Conservation (phyloP, 2,797 vertebrate species). For the Lacerta agilis region DNA sequence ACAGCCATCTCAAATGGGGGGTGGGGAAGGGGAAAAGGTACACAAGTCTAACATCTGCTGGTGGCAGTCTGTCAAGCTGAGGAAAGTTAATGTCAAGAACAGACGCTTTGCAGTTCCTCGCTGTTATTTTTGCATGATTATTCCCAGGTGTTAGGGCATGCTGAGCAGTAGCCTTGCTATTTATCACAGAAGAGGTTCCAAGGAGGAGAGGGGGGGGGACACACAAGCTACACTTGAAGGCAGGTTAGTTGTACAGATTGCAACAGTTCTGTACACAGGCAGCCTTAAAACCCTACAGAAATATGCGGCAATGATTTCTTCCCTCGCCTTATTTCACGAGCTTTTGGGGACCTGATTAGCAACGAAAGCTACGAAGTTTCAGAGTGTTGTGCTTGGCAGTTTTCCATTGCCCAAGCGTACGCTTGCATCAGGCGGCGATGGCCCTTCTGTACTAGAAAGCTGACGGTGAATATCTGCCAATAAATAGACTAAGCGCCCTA, state of each 20-base stretch:
- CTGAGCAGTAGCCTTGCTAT: constrained; percentile 77
- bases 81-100: constrained; percentile 82
- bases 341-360: constrained; percentile 61
- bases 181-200: constrained; percentile 72
- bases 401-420: constrained; percentile 49
- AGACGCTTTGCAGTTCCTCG: constrained; percentile 77
- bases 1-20: constrained; percentile 57
- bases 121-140: constrained; percentile 83
- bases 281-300: constrained; percentile 39
- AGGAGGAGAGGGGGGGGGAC: constrained; percentile 24
- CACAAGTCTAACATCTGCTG: constrained; percentile 81
- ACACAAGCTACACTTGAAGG: background rate
- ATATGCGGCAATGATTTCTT: constrained; percentile 65
- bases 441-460: constrained; percentile 41
- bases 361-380: constrained; percentile 55
- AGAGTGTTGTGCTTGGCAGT: constrained; percentile 39
- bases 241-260: constrained; percentile 72
- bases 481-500: constrained; percentile 20
- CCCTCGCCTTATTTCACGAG: constrained; percentile 70
- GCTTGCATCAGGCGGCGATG: constrained; percentile 33
- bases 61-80: constrained; percentile 80
- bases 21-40: constrained; percentile 45
- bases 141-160: constrained; percentile 79
- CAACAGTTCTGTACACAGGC: constrained; percentile 57
- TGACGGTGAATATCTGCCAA: constrained; percentile 38